Conservation (phyloP, 2,113 vertebrate genomes). For the Poeciliopsis turrubarensis region DNA sequence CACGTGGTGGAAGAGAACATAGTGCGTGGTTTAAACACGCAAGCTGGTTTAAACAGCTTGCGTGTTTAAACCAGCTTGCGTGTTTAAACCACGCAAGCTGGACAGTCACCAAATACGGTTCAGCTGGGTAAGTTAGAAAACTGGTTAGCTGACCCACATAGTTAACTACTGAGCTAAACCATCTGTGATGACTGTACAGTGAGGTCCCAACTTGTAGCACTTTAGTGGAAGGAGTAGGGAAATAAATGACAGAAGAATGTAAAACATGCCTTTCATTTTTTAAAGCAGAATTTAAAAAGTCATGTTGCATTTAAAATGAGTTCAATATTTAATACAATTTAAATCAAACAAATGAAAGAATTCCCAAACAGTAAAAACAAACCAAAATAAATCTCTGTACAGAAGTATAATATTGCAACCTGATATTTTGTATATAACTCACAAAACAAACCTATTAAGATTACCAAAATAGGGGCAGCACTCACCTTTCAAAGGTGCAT, state of each 20-base stretch:
- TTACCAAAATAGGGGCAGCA: slow-evolving; percentile 62
- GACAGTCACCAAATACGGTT: slow-evolving; percentile 62
- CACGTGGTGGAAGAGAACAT: slow-evolving; percentile 62
- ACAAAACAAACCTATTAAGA: slow-evolving; percentile 67
- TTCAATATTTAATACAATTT: slow-evolving; percentile 73
- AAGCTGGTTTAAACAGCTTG: too few relatives aligned
- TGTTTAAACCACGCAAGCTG: slow-evolving; percentile 59
- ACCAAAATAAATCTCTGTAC: slow-evolving; percentile 74
- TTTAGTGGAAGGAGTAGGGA: slow-evolving; percentile 38
- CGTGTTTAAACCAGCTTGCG: too few relatives aligned
- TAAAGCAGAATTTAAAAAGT: slow-evolving; percentile 74
- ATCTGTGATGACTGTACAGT: slow-evolving; percentile 66
- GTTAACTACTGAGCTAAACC: slow-evolving; percentile 45
- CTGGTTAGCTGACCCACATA: slow-evolving; percentile 17
- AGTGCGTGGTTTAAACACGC: slow-evolving; percentile 62
- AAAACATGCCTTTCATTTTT: slow-evolving; percentile 79
- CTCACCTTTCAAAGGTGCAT: slow-evolving; percentile 51
- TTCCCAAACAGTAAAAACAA: slow-evolving; percentile 74
- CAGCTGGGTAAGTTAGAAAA: slow-evolving; percentile 43
- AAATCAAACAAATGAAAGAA: slow-evolving; percentile 76
- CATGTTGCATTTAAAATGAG: slow-evolving; percentile 74
- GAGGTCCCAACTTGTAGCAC: slow-evolving; percentile 65
- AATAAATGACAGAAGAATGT: slow-evolving; percentile 70
- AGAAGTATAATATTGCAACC: slow-evolving; percentile 84
- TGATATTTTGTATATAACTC: slow-evolving; percentile 84